Conservation (phyloP, 2,113 vertebrate species). For the Erinaceus europaeus region DNA sequence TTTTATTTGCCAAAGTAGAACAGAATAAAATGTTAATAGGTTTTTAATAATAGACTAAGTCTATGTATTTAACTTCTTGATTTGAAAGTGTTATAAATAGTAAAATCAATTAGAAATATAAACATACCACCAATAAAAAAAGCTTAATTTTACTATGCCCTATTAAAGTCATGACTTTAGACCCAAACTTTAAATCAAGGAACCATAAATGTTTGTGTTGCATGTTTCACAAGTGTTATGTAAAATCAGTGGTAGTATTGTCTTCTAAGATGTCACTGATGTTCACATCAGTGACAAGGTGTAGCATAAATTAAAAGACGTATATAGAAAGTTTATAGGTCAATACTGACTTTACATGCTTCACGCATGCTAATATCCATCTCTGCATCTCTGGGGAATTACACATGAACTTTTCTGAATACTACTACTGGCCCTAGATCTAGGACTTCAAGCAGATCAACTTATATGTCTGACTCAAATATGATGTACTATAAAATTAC, state of each 20-base stretch:
- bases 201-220: conserved; percentile 18
- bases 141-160: conserved; percentile 12
- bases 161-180: background rate
- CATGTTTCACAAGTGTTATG: background rate
- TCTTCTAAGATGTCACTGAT: background rate
- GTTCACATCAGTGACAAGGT: background rate
- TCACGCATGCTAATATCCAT: background rate
- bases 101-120: background rate
- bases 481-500: background rate
- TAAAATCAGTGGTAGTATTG: background rate
- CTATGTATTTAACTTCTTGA: background rate
- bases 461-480: background rate
- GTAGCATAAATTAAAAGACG: conserved; percentile 7
- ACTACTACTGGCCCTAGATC: background rate
- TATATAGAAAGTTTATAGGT: background rate
- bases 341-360: background rate
- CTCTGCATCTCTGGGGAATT: background rate
- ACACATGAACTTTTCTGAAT: background rate
- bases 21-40: background rate
- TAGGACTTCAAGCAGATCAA: background rate
- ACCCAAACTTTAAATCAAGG: background rate
- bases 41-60: background rate
- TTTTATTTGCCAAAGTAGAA: background rate
- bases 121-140: background rate
- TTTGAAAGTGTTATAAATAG: background rate